These are phyloP conservation scores for Pyrrhia umbra DNA, from an alignment of 2,888 invertebrate species.

Conservation along the genomic window DNA sequence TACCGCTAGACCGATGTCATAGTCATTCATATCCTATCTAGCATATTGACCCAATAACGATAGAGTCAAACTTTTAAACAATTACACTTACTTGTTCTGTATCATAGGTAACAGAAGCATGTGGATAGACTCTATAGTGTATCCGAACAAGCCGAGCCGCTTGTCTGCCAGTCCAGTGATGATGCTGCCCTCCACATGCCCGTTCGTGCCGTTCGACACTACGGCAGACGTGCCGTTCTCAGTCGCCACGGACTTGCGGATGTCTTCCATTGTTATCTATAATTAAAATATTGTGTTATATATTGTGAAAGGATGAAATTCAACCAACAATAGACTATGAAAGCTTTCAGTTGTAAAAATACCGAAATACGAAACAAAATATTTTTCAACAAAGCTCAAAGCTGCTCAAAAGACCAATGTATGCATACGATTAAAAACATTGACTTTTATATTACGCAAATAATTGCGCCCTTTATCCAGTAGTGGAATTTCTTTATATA, in stretches of 20 bases:
- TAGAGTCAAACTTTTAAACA: not conserved
- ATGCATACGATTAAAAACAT: too few species aligned
- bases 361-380: too few species aligned
- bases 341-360: not conserved
- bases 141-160: conserved; percentile 96
- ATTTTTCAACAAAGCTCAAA: too few species aligned
- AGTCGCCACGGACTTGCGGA: conserved; percentile 87
- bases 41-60: too few species aligned
- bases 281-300: conserved; percentile 23
- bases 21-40: too few species aligned
- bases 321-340: not conserved
- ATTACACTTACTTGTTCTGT: conserved; percentile 96
- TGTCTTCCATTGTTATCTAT: conserved; percentile 96
- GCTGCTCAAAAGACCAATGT: too few species aligned
- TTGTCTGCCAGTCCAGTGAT: conserved; percentile 93
- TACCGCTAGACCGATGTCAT: too few species aligned
- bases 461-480: too few species aligned
- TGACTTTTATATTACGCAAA: too few species aligned
- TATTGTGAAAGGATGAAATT: not conserved
- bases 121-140: conserved; percentile 98
- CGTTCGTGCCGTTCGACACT: conserved; percentile 71
- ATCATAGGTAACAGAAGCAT: conserved; percentile 99
- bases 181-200: conserved; percentile 77
- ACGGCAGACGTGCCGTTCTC: conserved; percentile 68
- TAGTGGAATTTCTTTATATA: too few species aligned